Base-by-base conservation (phyloP, 2,113 vertebrate genomes). In the Sinocyclocheilus anophthalmus region DNA sequence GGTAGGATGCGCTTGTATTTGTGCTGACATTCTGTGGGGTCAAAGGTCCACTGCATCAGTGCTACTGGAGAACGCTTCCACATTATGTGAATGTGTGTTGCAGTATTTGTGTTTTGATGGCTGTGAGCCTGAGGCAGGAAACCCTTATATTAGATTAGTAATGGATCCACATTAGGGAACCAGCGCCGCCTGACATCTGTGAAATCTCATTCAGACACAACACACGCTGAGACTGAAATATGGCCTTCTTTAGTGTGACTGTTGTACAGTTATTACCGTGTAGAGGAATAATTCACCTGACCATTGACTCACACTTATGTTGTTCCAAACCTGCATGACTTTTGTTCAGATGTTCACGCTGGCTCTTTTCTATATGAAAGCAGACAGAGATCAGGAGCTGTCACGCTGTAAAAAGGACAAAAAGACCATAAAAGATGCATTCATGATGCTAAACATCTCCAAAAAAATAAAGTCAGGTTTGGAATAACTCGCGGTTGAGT, bases 91-190 rank as follows among this genome's bases (percentile, higher is more conserved):
- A 63, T 50, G 2, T 33, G 5, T 53, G 22, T 33, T 88, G 39
- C 78, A 75, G 84, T 65, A 72, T 84, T 75, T 79, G 48, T 59
- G 83, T 70, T n/a, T 18, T 75, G 77, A 53, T 39, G 50, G 42
- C 85, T 85, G 82, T 55, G 12, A 75, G 22, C 65, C 75, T 76
- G 57, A 73, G 22, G 12, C 84, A 88, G 91, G 90, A 92, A 93
- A 87, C 84, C n/a, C 67, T 16, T 89, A 53, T 59, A 50, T 85
- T 78, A 88, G 87, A 93, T 92, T 90, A 92, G 82, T 87, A 30
- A n/a, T 69, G 65, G 61, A 86, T 82, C 48, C 16, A 70, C 42
- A 84, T 77, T 57, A 82, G 87, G 24, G 81, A 70, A 59, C 18
- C 33, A 76, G 13, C 16, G n/a, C 59, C 22, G 65, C 48, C 73